These are phyloP conservation scores for Saxidomus purpurata DNA, from an alignment of 1,140 invertebrate species.

Conservation along the genomic window DNA sequence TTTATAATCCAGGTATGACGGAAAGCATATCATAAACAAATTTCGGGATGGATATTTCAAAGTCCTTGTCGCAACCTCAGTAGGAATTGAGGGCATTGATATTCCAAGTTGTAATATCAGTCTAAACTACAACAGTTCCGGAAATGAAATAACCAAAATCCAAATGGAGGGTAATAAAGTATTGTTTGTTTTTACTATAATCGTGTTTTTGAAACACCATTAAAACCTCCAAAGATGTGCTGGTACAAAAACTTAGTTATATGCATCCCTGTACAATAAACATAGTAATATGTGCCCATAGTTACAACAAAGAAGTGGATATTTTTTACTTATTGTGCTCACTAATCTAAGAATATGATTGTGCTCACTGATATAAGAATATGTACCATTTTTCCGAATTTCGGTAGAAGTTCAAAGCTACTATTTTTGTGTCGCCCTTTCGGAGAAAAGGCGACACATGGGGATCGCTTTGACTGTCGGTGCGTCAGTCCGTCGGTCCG, in stretches of 20 bases:
- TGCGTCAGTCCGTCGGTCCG: too few species aligned
- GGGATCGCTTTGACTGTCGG: too few species aligned
- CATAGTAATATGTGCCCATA: not conserved
- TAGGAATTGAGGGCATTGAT: conserved; percentile 86
- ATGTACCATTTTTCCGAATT: too few species aligned
- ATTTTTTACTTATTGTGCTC: too few species aligned
- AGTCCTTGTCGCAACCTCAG: conserved; percentile 82
- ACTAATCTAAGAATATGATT: too few species aligned
- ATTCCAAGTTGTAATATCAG: conserved; percentile 84
- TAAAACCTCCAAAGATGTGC: not conserved
- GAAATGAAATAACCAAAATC: conserved; percentile 85
- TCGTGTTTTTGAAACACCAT: not conserved
- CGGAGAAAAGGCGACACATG: too few species aligned
- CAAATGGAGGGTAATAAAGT: conserved; percentile 82
- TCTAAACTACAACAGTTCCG: conserved; percentile 84
- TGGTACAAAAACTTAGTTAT: not conserved
- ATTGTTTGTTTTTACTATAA: not conserved
- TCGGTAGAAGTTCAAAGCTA: too few species aligned
- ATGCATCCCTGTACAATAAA: not conserved
- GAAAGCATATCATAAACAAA: conserved; percentile 48
- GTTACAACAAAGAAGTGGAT: not conserved
- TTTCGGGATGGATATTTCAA: conserved; percentile 70
- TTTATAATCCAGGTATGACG: not conserved
- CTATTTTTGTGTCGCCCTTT: too few species aligned
- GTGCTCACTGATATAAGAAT: too few species aligned